phyloP scores from a whole-genome alignment of 2,888 invertebrate genomes.

The Palloptera scutellata region DNA sequence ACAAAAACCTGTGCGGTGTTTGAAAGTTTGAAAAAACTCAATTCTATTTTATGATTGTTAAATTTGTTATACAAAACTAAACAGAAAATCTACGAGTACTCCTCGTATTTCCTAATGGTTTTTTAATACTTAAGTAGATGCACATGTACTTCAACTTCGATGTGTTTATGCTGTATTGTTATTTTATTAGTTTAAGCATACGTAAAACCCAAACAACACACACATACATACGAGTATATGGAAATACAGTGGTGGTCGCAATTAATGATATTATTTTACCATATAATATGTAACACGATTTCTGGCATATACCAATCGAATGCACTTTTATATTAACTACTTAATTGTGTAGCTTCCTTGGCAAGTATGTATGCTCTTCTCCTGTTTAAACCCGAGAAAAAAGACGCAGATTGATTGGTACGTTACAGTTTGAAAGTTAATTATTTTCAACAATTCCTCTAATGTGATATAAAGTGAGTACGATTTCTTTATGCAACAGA shows the following conservation, averaged over 20 bases:
- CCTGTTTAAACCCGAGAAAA: too few species aligned
- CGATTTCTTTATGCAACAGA: too few species aligned
- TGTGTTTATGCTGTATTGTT: not conserved
- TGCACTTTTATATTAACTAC: conserved; percentile 13
- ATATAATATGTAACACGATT: conserved; percentile 23
- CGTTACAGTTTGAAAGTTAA: too few species aligned
- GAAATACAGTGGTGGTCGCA: not conserved
- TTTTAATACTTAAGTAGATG: conserved; percentile 38
- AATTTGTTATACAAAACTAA: conserved; percentile 21
- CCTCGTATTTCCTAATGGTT: conserved; percentile 39
- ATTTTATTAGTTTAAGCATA: conserved; percentile 23
- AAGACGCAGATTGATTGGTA: too few species aligned
- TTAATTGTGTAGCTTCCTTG: too few species aligned
- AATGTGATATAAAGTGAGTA: too few species aligned
- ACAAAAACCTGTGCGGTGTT: too few species aligned
- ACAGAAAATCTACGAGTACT: conserved; percentile 29
- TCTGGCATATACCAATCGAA: not conserved
- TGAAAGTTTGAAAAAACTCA: too few species aligned
- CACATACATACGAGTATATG: conserved; percentile 27
- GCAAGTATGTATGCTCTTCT: too few species aligned
- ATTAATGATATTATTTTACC: conserved; percentile 9
- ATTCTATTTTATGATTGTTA: not conserved
- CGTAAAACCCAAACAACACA: conserved; percentile 4
- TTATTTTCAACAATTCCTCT: too few species aligned
- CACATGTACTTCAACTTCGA: not conserved